phyloP scores from a whole-genome alignment of 2,888 invertebrate genomes.

The Agapetus fuscipes region DNA sequence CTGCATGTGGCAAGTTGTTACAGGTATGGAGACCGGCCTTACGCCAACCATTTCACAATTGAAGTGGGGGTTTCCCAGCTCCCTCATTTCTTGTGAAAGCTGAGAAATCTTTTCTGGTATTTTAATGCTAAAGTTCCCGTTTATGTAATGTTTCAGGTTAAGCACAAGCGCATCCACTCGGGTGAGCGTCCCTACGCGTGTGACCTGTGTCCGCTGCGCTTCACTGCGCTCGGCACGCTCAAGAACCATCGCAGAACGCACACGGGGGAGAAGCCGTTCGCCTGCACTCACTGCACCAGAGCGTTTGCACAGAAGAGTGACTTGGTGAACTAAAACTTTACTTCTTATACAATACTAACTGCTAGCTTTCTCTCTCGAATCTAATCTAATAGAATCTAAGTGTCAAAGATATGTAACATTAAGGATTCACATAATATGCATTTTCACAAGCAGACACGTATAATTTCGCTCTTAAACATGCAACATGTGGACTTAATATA shows the following conservation, averaged over 20 bases:
- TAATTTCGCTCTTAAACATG: too few species aligned
- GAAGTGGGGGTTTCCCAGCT: too few species aligned
- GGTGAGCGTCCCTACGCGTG: slow-evolving; percentile 36
- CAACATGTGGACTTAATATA: too few species aligned
- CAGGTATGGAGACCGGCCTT: too few species aligned
- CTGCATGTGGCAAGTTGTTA: too few species aligned
- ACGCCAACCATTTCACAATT: too few species aligned
- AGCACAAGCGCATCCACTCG: slow-evolving; percentile 34
- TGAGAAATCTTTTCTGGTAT: neutral
- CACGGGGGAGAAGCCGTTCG: slow-evolving; percentile 33
- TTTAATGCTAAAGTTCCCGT: neutral
- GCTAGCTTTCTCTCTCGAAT: too few species aligned
- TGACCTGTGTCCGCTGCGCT: slow-evolving; percentile 34
- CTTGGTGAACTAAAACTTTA: slow-evolving; percentile 25
- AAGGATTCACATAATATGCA: too few species aligned
- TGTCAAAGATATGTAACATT: too few species aligned
- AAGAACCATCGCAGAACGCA: slow-evolving; percentile 36
- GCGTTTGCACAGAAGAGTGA: slow-evolving; percentile 34
- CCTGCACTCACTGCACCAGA: slow-evolving; percentile 30
- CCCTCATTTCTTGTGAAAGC: neutral
- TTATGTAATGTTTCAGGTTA: slow-evolving; percentile 18
- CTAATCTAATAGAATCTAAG: too few species aligned
- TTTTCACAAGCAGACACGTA: too few species aligned
- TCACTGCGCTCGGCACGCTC: slow-evolving; percentile 31
- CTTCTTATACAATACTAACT: too few species aligned